phyloP scores from a whole-genome alignment of 2,113 vertebrate species.

The Gasterosteus aculeatus region DNA sequence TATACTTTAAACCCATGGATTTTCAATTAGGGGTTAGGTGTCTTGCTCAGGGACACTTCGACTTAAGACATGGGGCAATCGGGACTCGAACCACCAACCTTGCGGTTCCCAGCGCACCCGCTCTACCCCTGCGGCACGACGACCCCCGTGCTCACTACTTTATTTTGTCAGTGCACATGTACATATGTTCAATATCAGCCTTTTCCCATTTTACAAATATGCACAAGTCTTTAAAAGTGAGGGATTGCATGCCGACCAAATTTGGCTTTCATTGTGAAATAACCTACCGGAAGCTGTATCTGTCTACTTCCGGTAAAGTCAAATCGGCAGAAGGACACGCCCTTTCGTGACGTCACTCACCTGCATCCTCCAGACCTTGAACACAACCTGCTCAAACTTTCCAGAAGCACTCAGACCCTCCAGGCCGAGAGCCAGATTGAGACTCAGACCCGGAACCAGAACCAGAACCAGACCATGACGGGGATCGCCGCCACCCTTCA shows the following conservation, averaged over 20 bases:
- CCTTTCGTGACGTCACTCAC: conserved; percentile 2
- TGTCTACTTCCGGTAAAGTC: not conserved
- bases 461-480: conserved; percentile 49
- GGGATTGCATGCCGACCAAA: not conserved
- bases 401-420: not conserved
- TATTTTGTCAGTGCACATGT: not conserved
- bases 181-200: not conserved
- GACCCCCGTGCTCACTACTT: too few species aligned
- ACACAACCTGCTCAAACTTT: not conserved
- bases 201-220: too few species aligned
- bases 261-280: conserved; percentile 19
- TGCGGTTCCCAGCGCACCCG: too few species aligned
- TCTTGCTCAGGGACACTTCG: too few species aligned
- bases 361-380: not conserved
- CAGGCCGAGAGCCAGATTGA: not conserved
- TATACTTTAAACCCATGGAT: too few species aligned
- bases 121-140: too few species aligned
- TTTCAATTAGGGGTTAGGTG: too few species aligned
- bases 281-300: not conserved
- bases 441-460: not conserved
- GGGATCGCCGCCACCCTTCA: conserved; percentile 69
- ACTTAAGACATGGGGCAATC: too few species aligned
- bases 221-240: not conserved
- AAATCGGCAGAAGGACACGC: not conserved
- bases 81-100: too few species aligned